Base-by-base conservation (phyloP, 2,888 invertebrate genomes). In the Cerastis rubricosa region DNA sequence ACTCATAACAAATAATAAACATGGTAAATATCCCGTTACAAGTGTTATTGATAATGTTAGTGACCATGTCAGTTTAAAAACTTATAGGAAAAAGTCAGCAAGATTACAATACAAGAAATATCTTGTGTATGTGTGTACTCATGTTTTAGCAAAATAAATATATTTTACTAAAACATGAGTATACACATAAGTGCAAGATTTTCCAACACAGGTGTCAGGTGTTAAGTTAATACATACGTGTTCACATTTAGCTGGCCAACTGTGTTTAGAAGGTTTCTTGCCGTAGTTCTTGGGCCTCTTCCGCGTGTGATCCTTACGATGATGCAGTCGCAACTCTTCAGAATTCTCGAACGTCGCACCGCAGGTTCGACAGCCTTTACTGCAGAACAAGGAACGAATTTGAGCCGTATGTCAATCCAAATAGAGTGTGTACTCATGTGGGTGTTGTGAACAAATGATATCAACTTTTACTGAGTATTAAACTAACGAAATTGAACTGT, bases 281-380 rank as follows among this genome's bases (percentile, higher is more conserved):
- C 95, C 95, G 89, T 95, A 96, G 92, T 95, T 94, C 87, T 91
- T 92, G 81, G 96, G 95, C 0, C 95, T 89, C 54, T 91, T 88
- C 35, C 92, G 89, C 54, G 96, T 94, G 91, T 96, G 96, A 79
- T 90, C 89, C 45, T 89, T 88, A 0, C 96, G 89, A 87, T 94
- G 94, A 84, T 96, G 96, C 22, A 94, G 43, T 0, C 95, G 92
- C 74, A 95, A 81, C 71, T 94, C 92, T 82, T 96, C 96, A 0
- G 90, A 87, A 45, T 81, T 90, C 3, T 86, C 68, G 90, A 96
- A 95, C 71, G 92, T 90, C 67, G 92, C 93, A n/a, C 96, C 96
- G 88, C 96, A 96, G 40, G 92, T 92, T 1, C 95, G 91, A 71
- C 96, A 96, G 0, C 95, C 95, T 80, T 91, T 93, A 47, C 95